Percentiles rank a stretch among this genome's conserved stretches.
phyloP scores from a whole-genome alignment of 2,797 vertebrate genomes.

The Erithacus rubecula region DNA sequence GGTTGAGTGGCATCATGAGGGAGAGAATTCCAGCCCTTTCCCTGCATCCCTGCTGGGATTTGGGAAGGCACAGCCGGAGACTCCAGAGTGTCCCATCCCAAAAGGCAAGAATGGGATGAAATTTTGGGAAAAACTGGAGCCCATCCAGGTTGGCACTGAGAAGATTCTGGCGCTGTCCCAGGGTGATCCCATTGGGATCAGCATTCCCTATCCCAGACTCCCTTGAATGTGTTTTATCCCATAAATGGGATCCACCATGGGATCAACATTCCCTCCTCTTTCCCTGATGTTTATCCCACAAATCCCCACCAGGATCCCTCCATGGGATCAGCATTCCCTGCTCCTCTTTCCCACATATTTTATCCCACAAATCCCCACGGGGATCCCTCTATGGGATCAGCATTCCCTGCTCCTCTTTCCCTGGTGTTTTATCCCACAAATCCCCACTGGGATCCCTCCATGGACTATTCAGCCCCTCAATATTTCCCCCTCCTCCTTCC shows the following conservation, averaged over 20 bases:
- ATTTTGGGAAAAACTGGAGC: not conserved
- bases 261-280: not conserved
- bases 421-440: not conserved
- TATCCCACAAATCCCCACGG: not conserved
- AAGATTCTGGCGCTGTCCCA: fast-evolving
- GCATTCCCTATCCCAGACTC: not conserved
- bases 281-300: not conserved
- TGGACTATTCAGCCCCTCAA: fast-evolving
- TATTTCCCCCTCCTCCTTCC: not conserved
- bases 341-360: not conserved
- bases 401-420: not conserved
- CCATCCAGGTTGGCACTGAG: not conserved
- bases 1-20: not conserved
- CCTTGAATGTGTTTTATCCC: not conserved
- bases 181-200: fast-evolving
- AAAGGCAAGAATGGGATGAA: not conserved
- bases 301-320: not conserved
- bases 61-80: not conserved
- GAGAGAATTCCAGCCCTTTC: not conserved
- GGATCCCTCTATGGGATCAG: too few species aligned
- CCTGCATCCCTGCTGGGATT: not conserved
- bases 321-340: too few species aligned
- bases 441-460: not conserved
- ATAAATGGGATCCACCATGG: too few species aligned
- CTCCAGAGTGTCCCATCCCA: fast-evolving